A percentile compares a stretch with the other conserved stretches of the same genome.
Conservation (phyloP, 1,140 invertebrate species). For the Monomorium pharaonis region DNA sequence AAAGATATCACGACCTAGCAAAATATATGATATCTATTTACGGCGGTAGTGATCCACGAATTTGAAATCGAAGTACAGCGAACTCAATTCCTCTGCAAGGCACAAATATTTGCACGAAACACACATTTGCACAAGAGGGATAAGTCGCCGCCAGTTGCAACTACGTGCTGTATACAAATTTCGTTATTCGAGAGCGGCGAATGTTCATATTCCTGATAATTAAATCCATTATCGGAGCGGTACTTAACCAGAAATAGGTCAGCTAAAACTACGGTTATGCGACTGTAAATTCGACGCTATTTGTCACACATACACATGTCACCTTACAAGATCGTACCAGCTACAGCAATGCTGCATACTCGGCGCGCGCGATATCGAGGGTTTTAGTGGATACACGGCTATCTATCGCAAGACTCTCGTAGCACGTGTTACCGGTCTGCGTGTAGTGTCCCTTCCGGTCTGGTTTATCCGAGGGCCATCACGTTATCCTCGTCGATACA, state of each 20-base stretch:
- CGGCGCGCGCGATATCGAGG: background rate
- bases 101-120: background rate
- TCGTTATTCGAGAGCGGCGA: slow-evolving; percentile 8
- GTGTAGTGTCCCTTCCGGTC: background rate
- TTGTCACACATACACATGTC: slow-evolving; percentile 19
- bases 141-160: background rate
- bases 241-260: slow-evolving; percentile 31
- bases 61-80: background rate
- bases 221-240: slow-evolving; percentile 24
- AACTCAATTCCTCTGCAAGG: background rate
- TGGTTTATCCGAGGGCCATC: slow-evolving; percentile 5
- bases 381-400: background rate
- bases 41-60: background rate
- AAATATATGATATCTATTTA: slow-evolving; percentile 21
- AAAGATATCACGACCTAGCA: background rate
- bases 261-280: slow-evolving; percentile 14
- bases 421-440: background rate
- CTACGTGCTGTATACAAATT: background rate
- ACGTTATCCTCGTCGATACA: slow-evolving; percentile 31
- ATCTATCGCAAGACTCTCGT: background rate
- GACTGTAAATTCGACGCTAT: slow-evolving; percentile 6
- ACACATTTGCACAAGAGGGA: background rate
- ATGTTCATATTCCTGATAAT: slow-evolving; percentile 32
- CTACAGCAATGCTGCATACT: slow-evolving; percentile 8
- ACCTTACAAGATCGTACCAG: slow-evolving; percentile 8